Percentiles rank a stretch among this genome's conserved stretches.
Evolutionary conservation across 92 coral and sea anemone genomes (phyloP).

Genomic region (Actinostola sp.): DNA sequence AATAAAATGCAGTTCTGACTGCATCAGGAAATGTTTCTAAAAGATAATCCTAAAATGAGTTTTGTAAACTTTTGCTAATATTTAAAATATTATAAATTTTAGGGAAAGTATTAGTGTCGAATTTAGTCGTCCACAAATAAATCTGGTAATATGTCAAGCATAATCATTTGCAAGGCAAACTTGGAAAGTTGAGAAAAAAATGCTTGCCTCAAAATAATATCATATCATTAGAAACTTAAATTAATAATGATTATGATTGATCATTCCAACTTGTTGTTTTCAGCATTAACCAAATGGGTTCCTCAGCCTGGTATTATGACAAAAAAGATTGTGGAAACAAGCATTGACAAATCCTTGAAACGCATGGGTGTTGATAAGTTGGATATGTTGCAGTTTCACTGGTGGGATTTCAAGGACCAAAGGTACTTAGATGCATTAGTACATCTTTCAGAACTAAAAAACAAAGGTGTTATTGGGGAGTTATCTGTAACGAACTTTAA

Average conservation of each 20-base stretch:
- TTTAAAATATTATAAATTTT: too few relatives aligned
- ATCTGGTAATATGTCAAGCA: too few relatives aligned
- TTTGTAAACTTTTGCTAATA: too few relatives aligned
- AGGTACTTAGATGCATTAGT: slow-evolving; percentile 82
- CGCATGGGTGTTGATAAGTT: slow-evolving; percentile 82
- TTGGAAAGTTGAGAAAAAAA: too few relatives aligned
- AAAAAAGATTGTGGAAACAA: slow-evolving; percentile 52
- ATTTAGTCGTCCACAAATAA: too few relatives aligned
- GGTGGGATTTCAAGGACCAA: slow-evolving; percentile 89
- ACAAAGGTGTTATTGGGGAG: slow-evolving; percentile 68
- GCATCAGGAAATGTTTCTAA: too few relatives aligned
- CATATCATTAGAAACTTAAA: neutral
- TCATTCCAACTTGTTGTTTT: neutral
- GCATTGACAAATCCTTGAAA: slow-evolving; percentile 66
- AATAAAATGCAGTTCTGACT: too few relatives aligned
- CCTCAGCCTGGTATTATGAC: slow-evolving; percentile 73
- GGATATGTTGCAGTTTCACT: slow-evolving; percentile 88
- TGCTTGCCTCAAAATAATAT: too few relatives aligned
- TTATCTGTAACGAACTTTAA: slow-evolving; percentile 78
- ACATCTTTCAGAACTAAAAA: slow-evolving; percentile 68
- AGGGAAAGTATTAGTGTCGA: too few relatives aligned
- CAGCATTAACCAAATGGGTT: slow-evolving; percentile 90
- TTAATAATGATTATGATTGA: neutral
- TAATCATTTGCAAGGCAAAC: too few relatives aligned
- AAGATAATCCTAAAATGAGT: too few relatives aligned